These are phyloP conservation scores for Subacronicta megacephala DNA, from an alignment of 2,888 invertebrate genomes.

Conservation along the genomic window DNA sequence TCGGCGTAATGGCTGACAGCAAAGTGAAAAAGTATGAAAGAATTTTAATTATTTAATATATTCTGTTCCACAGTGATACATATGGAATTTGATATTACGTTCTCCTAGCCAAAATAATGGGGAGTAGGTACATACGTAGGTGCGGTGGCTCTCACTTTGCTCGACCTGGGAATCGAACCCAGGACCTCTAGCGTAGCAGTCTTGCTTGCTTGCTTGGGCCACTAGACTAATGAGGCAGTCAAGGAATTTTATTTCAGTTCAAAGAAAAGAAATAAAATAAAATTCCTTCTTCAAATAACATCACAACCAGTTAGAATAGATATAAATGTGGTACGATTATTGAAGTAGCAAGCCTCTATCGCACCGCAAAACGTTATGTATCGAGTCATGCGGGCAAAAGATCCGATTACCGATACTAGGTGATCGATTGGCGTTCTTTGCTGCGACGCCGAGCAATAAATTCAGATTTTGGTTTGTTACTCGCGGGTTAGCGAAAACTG, in stretches of 20 bases:
- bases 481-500: constrained; percentile 14
- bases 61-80: constrained; percentile 47
- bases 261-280: too few species aligned
- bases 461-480: constrained; percentile 55
- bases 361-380: constrained; percentile 57
- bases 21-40: constrained; percentile 71
- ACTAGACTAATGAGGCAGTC: too few species aligned
- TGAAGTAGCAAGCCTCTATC: constrained; percentile 52
- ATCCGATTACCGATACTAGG: constrained; percentile 65
- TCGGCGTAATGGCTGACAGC: constrained; percentile 61
- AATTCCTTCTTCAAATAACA: too few species aligned
- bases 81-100: constrained; percentile 51
- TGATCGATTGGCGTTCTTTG: constrained; percentile 62
- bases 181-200: too few species aligned
- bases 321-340: constrained; percentile 48
- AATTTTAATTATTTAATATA: constrained; percentile 67
- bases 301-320: constrained; percentile 25
- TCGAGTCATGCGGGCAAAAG: constrained; percentile 62
- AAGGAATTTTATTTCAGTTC: too few species aligned
- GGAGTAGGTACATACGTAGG: constrained; percentile 29
- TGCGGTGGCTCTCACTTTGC: too few species aligned
- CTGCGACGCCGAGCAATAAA: constrained; percentile 52
- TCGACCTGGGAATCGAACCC: too few species aligned
- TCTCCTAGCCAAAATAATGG: constrained; percentile 32
- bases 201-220: too few species aligned